Evolutionary conservation across 1,140 invertebrate species (phyloP).

Genomic region (Leptinotarsa texana): DNA sequence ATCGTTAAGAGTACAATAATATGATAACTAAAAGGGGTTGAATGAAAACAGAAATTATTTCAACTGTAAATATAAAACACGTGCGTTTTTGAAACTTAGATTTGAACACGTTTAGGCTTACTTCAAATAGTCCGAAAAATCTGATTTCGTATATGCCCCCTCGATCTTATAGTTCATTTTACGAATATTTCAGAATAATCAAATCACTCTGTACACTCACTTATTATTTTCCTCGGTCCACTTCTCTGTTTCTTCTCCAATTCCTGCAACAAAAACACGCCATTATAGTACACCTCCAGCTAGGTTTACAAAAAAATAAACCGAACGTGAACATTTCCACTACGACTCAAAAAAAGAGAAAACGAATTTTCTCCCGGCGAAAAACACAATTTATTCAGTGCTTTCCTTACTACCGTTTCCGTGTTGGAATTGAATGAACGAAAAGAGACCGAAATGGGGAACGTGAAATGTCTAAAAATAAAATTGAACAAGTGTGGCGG

Average conservation of each 20-base stretch:
- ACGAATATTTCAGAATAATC: too few relatives aligned
- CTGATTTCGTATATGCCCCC: too few relatives aligned
- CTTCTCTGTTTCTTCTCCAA: neutral
- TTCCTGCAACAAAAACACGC: neutral
- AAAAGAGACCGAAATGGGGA: constrained; percentile 8
- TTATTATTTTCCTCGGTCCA: too few relatives aligned
- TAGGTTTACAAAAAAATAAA: neutral
- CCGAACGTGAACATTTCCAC: neutral
- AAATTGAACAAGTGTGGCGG: constrained; percentile 6
- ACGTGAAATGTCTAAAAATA: constrained; percentile 21
- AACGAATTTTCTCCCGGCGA: neutral
- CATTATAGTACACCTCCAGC: neutral
- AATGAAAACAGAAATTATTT: too few relatives aligned
- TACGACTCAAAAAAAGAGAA: neutral
- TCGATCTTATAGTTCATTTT: too few relatives aligned
- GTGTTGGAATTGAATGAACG: constrained; percentile 17
- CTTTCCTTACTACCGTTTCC: constrained; percentile 17
- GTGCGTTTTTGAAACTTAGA: too few relatives aligned
- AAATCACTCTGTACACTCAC: too few relatives aligned
- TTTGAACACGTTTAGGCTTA: too few relatives aligned
- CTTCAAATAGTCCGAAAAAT: too few relatives aligned
- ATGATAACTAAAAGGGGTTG: too few relatives aligned
- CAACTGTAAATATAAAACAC: too few relatives aligned
- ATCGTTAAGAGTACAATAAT: too few relatives aligned
- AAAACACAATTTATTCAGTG: constrained; percentile 20